A percentile compares a stretch with the other conserved stretches of the same genome.
These are phyloP conservation scores for Synergus laeviventris DNA, from an alignment of 2,888 invertebrate species.

Conservation along the genomic window DNA sequence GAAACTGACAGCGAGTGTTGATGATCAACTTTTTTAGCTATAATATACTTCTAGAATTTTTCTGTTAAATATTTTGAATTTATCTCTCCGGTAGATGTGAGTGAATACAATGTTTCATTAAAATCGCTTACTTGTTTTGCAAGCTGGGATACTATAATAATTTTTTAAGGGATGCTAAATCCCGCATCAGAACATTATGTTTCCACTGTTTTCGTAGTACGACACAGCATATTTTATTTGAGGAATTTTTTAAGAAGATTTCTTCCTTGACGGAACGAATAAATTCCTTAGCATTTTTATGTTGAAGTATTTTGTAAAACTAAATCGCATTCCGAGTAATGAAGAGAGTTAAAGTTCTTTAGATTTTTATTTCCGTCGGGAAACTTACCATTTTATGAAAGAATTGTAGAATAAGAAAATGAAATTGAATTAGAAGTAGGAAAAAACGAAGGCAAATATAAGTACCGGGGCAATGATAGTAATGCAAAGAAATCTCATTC, in stretches of 20 bases:
- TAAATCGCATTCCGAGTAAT: not conserved
- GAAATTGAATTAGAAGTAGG: no score
- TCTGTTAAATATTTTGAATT: no score
- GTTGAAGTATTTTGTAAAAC: not conserved
- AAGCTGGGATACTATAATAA: not conserved
- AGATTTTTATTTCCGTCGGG: not conserved
- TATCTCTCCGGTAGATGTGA: no score
- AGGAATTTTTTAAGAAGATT: not conserved
- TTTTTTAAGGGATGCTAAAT: not conserved
- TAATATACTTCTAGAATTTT: no score
- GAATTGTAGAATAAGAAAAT: not conserved
- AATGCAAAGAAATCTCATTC: no score
- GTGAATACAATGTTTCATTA: no score
- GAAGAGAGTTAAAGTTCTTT: not conserved
- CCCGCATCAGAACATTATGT: not conserved
- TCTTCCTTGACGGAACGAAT: not conserved
- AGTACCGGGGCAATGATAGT: no score
- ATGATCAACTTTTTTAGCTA: no score
- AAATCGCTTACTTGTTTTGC: no score
- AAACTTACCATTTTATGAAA: not conserved
- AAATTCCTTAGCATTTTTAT: not conserved
- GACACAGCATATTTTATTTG: not conserved
- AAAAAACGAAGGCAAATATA: no score
- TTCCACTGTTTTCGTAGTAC: not conserved
- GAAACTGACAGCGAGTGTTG: no score